A percentile compares a stretch with the other conserved stretches of the same genome.
These are phyloP conservation scores for Bathynomus jamesi DNA, from an alignment of 1,140 invertebrate genomes.

Conservation along the genomic window DNA sequence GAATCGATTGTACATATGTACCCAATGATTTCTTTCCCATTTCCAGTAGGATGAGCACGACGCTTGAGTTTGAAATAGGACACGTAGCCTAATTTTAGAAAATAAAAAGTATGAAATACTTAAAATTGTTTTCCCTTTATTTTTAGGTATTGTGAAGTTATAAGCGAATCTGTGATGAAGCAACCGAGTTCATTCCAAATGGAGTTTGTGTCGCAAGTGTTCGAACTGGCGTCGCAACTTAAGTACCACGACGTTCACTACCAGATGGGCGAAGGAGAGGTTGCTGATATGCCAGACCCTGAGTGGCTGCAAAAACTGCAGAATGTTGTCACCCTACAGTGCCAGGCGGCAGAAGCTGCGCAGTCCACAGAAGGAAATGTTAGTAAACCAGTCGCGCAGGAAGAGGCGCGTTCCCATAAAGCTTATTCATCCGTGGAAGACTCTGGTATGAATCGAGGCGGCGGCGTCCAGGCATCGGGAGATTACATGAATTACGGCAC, in stretches of 20 bases:
- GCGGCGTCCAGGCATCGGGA: too few species aligned
- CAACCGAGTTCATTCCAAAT: not conserved
- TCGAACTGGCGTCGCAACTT: conserved; percentile 59
- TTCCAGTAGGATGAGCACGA: too few species aligned
- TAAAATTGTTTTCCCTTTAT: not conserved
- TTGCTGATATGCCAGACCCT: conserved; percentile 44
- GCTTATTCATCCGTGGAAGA: not conserved
- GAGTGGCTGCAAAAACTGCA: conserved; percentile 45
- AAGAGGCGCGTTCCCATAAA: too few species aligned
- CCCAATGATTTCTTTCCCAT: too few species aligned
- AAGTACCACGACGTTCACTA: conserved; percentile 70
- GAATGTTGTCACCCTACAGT: not conserved
- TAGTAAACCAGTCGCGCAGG: not conserved
- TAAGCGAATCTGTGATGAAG: conserved; percentile 12
- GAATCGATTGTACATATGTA: too few species aligned
- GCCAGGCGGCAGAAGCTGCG: not conserved
- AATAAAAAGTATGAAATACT: too few species aligned
- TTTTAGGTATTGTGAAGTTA: conserved; percentile 24
- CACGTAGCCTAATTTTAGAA: too few species aligned
- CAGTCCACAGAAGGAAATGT: not conserved
- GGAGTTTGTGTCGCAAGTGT: conserved; percentile 56
- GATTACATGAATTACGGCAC: too few species aligned
- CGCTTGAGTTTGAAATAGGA: too few species aligned
- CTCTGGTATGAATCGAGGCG: not conserved
- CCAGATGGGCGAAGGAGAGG: conserved; percentile 43